Conservation (phyloP, 2,113 vertebrate genomes). For the Neofelis nebulosa region DNA sequence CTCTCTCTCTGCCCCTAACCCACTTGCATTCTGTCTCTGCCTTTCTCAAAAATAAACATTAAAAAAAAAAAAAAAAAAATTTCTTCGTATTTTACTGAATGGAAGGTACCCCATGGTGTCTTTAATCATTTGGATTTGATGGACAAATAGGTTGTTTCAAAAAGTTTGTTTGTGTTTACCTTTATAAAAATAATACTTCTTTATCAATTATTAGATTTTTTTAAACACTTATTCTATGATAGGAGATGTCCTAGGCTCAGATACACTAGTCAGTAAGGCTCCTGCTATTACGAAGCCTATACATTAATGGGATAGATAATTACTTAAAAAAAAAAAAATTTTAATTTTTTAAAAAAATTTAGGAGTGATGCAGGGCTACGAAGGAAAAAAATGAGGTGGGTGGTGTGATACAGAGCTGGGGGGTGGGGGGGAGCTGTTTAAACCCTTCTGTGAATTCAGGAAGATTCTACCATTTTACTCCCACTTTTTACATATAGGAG, state of each 20-base stretch:
- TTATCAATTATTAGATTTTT: not conserved
- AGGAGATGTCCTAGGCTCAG: not conserved
- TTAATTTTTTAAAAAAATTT: not conserved
- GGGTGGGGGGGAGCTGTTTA: not conserved
- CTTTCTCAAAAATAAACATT: too few relatives aligned
- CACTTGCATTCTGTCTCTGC: too few relatives aligned
- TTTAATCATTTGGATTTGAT: slow-evolving; percentile 9
- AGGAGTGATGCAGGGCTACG: not conserved
- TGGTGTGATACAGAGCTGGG: not conserved
- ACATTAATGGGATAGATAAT: not conserved
- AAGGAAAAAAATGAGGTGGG: not conserved
- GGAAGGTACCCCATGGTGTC: not conserved
- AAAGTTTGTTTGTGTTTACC: not conserved
- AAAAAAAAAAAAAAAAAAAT: not conserved
- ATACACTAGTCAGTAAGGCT: not conserved
- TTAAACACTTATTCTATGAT: not conserved
- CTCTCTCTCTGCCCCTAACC: too few relatives aligned
- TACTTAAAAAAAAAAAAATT: not conserved
- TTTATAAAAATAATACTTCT: not conserved
- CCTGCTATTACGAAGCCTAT: not conserved
- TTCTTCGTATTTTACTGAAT: not conserved
- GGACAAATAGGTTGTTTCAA: not conserved
- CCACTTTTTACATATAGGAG: not conserved
- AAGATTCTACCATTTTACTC: slow-evolving; percentile 14
- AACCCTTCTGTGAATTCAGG: slow-evolving; percentile 11